Evolutionary conservation across 2,888 invertebrate genomes (phyloP).

Genomic region (Scrobipalpa costella): DNA sequence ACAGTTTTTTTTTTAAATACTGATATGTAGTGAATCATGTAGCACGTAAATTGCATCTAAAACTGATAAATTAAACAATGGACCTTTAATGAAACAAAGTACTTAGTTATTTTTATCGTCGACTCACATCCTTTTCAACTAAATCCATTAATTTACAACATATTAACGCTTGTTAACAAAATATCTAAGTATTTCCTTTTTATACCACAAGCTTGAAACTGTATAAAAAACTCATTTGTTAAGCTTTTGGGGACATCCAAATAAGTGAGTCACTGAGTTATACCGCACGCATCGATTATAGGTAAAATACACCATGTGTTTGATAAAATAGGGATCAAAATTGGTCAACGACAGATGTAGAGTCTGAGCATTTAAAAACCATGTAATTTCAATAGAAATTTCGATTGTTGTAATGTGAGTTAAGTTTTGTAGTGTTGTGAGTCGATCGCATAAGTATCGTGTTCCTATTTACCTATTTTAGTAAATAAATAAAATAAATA

Average conservation of each 20-base stretch:
- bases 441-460: too few relatives aligned
- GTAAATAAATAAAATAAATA: too few relatives aligned
- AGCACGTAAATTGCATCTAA: not conserved
- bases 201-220: conserved; percentile 42
- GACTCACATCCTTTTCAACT: conserved; percentile 41
- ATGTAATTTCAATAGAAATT: conserved; percentile 9
- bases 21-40: not conserved
- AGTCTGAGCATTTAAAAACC: conserved; percentile 7
- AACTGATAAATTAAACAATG: conserved; percentile 22
- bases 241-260: conserved; percentile 39
- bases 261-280: conserved; percentile 25
- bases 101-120: conserved; percentile 36
- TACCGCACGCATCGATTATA: not conserved
- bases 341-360: not conserved
- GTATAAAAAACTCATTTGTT: conserved; percentile 49
- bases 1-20: not conserved
- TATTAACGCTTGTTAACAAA: conserved; percentile 31
- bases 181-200: conserved; percentile 33
- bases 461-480: too few relatives aligned
- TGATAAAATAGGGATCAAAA: conserved; percentile 8
- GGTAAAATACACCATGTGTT: conserved; percentile 1
- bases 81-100: conserved; percentile 28
- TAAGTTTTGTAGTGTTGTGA: not conserved
- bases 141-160: conserved; percentile 51
- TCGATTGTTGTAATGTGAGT: conserved; percentile 26